Base-by-base conservation (phyloP, 2,797 vertebrate genomes). In the Bucorvus abyssinicus region DNA sequence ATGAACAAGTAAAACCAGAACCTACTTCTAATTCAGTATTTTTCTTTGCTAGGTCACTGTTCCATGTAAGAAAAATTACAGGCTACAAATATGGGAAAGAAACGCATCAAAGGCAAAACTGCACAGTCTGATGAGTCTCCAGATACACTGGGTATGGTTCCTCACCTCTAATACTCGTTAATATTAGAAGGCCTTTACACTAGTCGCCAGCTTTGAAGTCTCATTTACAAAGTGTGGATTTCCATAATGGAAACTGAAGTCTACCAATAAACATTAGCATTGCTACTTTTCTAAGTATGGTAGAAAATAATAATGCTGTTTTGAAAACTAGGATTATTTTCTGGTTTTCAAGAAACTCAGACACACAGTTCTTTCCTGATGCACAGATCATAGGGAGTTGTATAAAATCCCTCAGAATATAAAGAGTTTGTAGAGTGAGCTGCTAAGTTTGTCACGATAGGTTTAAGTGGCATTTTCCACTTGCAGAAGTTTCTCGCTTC, bases 81-180 rank as follows among this genome's bases (percentile, higher is more conserved):
- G 61, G 82, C 59, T 70, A 6, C 73, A 68, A 52, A 53, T 87
- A 99, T 99, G 99, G 99, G 98, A 87, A 99, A 99, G 98, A 99
- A 98, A 96, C 98, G 98, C 78, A 97, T 91, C 65, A 99, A 98
- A 92, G 98, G 98, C 74, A 98, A 97, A 97, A 96, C 95, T 67
- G 75, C 95, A 38, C 98, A 95, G 83, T 95, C 94, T 52, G 98
- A 98, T 19, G 98, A 98, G 49, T 96, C 97, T 57, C 56, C 78
- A 20, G 98, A 99, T 77, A 86, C 93, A 15, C 88, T 92, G 91
- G 98, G 99, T 99, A 98, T 77, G 93, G 84, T 76, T 90, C 32
- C 59, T 74, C 21, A 27, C 27, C 24, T 23, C 47, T 49, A 49
- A 23, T 49, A 49, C 13, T 89, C 21, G 57, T 44, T 76, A 73